Base-by-base conservation (phyloP, 2,113 vertebrate species). In the Nothobranchius furzeri region DNA sequence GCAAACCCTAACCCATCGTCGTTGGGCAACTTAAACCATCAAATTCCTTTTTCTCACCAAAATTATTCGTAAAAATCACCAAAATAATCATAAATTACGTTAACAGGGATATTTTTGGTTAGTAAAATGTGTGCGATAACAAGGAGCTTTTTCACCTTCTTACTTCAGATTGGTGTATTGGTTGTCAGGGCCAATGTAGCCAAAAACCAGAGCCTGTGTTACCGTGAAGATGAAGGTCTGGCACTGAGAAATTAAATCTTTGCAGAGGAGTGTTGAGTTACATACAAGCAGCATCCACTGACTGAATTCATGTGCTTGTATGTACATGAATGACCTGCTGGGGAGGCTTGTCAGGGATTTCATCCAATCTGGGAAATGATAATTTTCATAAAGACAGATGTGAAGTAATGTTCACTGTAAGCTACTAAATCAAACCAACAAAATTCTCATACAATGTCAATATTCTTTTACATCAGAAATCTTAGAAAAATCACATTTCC, bases 201-300 rank as follows among this genome's bases (percentile, higher is more conserved):
- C 55, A 37, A 55, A 20, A 40, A 53, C 37, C 64, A 55, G 56
- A 78, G 76, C 50, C 57, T 17, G 56, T 75, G 74, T 85, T 77
- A 54, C 75, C 6, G 58, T 76, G 77, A 68, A n/a, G 75, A 85
- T 78, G 66, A 51, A 62, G 70, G 36, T 66, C 80, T 79, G 66
- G 68, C 73, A 45, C 61, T 64, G 73, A 76, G 64, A 68, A 70
- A 73, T 59, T 12, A 56, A 86, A 78, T 62, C 78, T 84, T 81
- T 82, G 85, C 83, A 85, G 75, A 64, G 71, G 30, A 82, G 85
- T 84, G 79, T 87, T 84, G 76, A 83, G 79, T 87, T 85, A 86
- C 89, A 85, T 20, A 73, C 60, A 50, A 14, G 30, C 64, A 50
- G 40, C 61, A 60, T 65, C 30, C 49, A 73, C 72, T 24, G 58